Evolutionary conservation across 2,888 invertebrate genomes (phyloP), one percentile per base, ranked within the genome.

Genomic region (Fragum whitleyi): DNA sequence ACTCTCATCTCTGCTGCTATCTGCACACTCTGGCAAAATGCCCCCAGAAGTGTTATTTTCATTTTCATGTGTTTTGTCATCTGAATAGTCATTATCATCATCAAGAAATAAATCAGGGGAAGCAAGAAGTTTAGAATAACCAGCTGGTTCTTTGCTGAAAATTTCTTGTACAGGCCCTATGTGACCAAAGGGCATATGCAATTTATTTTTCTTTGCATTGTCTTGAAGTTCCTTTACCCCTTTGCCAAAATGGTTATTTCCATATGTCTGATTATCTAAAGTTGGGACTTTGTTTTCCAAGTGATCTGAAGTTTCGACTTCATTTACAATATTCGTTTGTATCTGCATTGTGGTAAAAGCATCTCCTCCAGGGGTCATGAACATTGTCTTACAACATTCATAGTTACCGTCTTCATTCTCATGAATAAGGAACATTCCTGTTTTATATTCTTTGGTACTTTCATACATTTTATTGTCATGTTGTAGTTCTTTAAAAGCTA

Each of bases 361-460:
- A 51, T 79, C 79, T 28, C 79, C 79, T 29, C 67, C 79, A 53
- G 79, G 67, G 6, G 79, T 79, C 47, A 79, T 79, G 7, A 70
- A 11, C 1, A 2, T 6, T 70, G 9, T 16, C 29, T 23, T 57
- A 26, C 53, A 53, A 53, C 14, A 57, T 57, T 23, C 57, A 57
- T 57, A 57, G 32, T 36, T 36, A 26, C 57, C 3, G 9, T 57
- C n/a, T 19, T 47, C 14, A 47, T 14, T n/a, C 2, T 2, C 47
- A 47, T 47, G 7, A 9, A 9, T 47, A 47, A 5, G 16, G 16
- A 14, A 9, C 2, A 3, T 47, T 9, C 16, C n/a, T 47, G 5
- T 19, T 47, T n/a, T 14, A n/a, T 47, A 16, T 47, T n/a, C 47
- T 9, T 47, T 47, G 47, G 47, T 19, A 47, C 2, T 36, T 36